Evolutionary conservation across 2,888 invertebrate genomes (phyloP), one percentile per base, ranked within the genome.

Genomic region (Adela reaumurella): DNA sequence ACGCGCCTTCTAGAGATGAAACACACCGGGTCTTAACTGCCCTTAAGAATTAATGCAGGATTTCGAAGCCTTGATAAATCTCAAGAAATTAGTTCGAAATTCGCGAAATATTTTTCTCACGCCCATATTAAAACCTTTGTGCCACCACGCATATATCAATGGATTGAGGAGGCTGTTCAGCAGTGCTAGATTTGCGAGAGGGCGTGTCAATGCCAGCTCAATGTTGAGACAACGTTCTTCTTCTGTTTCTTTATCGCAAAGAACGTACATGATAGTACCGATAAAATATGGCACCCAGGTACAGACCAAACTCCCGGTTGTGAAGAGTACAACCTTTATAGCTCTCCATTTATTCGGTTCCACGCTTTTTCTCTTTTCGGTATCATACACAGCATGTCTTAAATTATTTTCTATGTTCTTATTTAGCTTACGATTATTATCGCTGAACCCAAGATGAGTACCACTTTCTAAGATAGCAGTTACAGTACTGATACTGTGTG

Each of bases 241-340:
- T 0, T 64, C 70, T 2, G 65, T 55, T 53, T 80, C 70, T 2
- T 73, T 67, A 55, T 81, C 74, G 54, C 83, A 83, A 47, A 80
- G 70, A 1, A 80, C 81, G 57, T 77, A 85, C 51, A 82, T 64
- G 47, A 78, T 72, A 2, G 81, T 80, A 2, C 76, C 68, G 16
- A 84, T 62, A 55, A 85, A 85, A 57, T 82, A 86, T 1, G 86
- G 86, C 53, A 80, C 65, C 86, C 86, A 86, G 0, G 86, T 84
- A 5, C 83, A 57, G 53, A 85, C 63, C 56, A 85, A 83, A 57
- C 83, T 81, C 2, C 82, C 81, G 1, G 83, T 81, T 17, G 86
- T 85, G 10, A 85, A 72, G 59, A 83, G 61, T 1, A 86, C 85
- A 17, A 86, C 78, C 56, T 81, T 82, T 5, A 86, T 78, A 0